Base-by-base conservation (phyloP, 2,113 vertebrate species). In the Semnopithecus entellus region DNA sequence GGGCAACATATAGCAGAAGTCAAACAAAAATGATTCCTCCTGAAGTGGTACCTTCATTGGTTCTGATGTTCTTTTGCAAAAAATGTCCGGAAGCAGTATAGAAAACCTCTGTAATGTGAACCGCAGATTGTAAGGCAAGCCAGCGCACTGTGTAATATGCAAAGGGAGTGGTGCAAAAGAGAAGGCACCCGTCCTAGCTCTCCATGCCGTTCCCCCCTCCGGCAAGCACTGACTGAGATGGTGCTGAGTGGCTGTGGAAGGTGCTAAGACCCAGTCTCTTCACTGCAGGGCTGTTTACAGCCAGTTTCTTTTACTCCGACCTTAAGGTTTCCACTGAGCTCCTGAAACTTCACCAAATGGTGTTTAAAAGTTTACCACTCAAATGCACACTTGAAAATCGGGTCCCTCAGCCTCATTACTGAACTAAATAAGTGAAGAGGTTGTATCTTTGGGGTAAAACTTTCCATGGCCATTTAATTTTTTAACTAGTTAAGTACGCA, bases 31-130 rank as follows among this genome's bases (percentile, higher is more conserved):
- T 1, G 14, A 11, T 94, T 95, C 38, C 90, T 88, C 48, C 81
- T 72, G 6, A 83, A 82, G 25, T 61, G 70, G 88, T 92, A n/a
- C 75, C 25, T 38, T 80, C 57, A 14, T 40, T 57, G 35, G 23
- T 91, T 94, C 64, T 94, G n/a, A 91, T 93, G 90, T 88, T 93
- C 76, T 95, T 96, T 96, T 95, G 92, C 90, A 95, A 79, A 79
- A 78, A 91, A 79, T 96, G 95, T 68, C 89, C 70, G 68, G 92
- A 85, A 96, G 92, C 75, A 85, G 80, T 89, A 10, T 84, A 81
- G 96, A 83, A 96, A 90, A 87, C 83, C 88, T 70, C 40, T n/a
- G 22, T 52, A 9, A 9, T 43, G 4, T 94, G 97, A 98, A 80
- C 66, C 70, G 87, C 91, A 59, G 73, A 35, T 2, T 59, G 8